Evolutionary conservation across 64 coral and sea anemone species (phyloP), one percentile per base, ranked within the genome.

Genomic region (Stichodactyla helianthus): DNA sequence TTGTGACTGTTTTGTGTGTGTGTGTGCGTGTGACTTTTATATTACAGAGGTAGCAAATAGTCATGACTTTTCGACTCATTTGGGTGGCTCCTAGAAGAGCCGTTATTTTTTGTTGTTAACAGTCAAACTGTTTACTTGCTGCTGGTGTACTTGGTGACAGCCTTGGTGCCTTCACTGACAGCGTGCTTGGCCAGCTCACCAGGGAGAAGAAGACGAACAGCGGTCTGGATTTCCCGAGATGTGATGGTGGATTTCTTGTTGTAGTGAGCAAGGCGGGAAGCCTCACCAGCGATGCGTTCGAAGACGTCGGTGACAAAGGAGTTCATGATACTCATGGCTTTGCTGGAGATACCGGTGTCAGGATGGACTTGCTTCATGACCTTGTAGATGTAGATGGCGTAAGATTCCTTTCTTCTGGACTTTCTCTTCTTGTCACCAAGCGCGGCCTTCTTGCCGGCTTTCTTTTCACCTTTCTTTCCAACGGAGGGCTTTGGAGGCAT

Each of bases 181-280:
- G 82, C 82, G 54, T 84, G 82, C 50, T 84, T 84, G 44, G 82
- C 82, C 82, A 84, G 53, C 14, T 84, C 82, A 58, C 82, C 82
- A 53, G 82, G 82, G 20, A 84, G 82, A 59, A 84, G 82, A 54
- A 84, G 82, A 84, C 82, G 82, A 84, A 84, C 82, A 7, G 82
- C 82, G 0, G 82, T 84, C 82, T 84, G 82, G 82, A 84, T 84
- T 55, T 84, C 82, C 50, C 82, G 52, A 59, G 52, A 56, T 27
- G 82, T 84, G 82, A 84, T 84, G 82, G 82, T 84, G 44, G 82
- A 84, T 22, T 84, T 84, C 82, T 84, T 84, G 82, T 84, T 84
- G 82, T 84, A 84, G 82, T 84, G 52, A 54, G 82, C 82, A 6
- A 84, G 82, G 15, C 82, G 82, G 53, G 82, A 84, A 58, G 82